These are phyloP conservation scores for Eudorcas thomsonii DNA, from an alignment of 2,113 vertebrate species.

Conservation along the genomic window DNA sequence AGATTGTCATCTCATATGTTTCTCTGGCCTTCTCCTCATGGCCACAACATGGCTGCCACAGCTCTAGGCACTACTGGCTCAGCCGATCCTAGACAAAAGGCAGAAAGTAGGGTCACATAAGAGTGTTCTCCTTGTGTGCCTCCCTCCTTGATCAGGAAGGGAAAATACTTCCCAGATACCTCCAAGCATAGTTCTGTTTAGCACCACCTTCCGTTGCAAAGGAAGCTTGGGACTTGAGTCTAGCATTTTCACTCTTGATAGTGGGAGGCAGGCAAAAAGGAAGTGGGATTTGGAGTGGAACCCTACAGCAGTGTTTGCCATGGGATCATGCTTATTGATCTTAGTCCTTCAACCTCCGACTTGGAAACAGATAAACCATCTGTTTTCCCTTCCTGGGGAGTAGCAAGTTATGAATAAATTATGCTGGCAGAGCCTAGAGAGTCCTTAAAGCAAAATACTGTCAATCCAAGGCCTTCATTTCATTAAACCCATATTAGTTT, in stretches of 20 bases:
- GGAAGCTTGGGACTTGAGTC: neutral
- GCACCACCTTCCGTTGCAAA: neutral
- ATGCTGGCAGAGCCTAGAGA: constrained; percentile 33
- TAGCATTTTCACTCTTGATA: neutral
- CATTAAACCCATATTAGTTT: constrained; percentile 59
- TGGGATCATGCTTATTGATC: constrained; percentile 40
- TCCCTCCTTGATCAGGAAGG: neutral
- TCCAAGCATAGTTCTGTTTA: neutral
- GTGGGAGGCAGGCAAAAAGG: neutral
- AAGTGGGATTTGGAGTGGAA: neutral
- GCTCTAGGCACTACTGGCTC: neutral
- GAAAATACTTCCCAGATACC: neutral
- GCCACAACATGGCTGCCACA: neutral
- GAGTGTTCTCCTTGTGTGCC: neutral
- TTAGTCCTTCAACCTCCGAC: constrained; percentile 38
- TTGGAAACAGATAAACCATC: constrained; percentile 57
- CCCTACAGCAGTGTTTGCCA: neutral
- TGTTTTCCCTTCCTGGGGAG: constrained; percentile 55
- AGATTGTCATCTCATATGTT: neutral
- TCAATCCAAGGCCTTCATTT: constrained; percentile 35
- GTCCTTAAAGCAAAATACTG: constrained; percentile 46
- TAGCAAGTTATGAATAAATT: constrained; percentile 59
- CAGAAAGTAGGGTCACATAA: neutral
- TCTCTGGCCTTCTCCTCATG: neutral
- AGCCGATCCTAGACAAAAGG: neutral